A percentile compares a stretch with the other conserved stretches of the same genome.
These are phyloP conservation scores for Bucorvus abyssinicus DNA, from an alignment of 2,797 vertebrate genomes.

Conservation along the genomic window DNA sequence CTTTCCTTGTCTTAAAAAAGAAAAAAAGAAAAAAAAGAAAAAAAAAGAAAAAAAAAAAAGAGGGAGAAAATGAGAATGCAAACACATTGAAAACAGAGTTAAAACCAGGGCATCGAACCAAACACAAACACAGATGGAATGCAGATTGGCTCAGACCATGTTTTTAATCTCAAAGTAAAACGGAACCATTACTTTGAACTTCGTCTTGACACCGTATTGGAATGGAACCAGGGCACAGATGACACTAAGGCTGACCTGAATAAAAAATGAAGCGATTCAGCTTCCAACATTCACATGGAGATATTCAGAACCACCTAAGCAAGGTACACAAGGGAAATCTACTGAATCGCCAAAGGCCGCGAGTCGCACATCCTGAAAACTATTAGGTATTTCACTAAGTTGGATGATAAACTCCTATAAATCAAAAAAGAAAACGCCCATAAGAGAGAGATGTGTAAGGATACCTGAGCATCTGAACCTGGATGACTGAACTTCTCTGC, in stretches of 20 bases:
- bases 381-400: not conserved
- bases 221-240: not conserved
- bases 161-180: not conserved
- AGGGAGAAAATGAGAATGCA: not conserved
- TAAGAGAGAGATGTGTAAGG: not conserved
- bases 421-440: not conserved
- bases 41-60: rapidly evolving
- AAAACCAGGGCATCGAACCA: not conserved
- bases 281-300: not conserved
- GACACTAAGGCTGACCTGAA: not conserved
- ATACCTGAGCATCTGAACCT: not conserved
- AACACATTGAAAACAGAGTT: not conserved
- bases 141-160: not conserved
- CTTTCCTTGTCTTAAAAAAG: not conserved
- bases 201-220: not conserved
- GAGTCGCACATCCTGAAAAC: not conserved
- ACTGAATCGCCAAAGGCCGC: not conserved
- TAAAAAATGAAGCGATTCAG: not conserved
- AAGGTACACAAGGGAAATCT: not conserved
- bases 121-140: not conserved
- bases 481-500: not conserved
- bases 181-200: not conserved
- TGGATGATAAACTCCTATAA: not conserved
- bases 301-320: not conserved
- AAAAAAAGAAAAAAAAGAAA: too few relatives aligned